Conservation (phyloP, 2,797 vertebrate species). For the Oryzias dopingdopingensis region DNA sequence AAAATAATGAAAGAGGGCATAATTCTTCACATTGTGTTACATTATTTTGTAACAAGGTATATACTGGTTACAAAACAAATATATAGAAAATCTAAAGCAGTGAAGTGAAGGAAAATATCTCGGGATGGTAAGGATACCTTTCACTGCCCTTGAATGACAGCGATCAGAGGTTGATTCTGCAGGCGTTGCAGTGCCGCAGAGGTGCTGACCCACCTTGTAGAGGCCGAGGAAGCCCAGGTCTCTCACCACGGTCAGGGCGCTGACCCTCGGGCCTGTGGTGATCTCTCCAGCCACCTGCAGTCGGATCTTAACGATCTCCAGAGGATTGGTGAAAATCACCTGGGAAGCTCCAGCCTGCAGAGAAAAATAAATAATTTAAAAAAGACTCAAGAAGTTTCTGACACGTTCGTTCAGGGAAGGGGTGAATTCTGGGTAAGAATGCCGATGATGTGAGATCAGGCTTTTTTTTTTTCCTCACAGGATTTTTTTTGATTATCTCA, state of each 20-base stretch:
- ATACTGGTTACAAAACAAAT: no score
- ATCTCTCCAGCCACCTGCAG: conserved; percentile 99
- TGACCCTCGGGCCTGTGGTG: conserved; percentile 94
- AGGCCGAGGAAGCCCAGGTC: conserved; percentile 96
- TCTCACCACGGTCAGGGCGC: conserved; percentile 90
- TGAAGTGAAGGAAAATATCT: conserved; percentile 16
- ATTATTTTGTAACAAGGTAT: no score
- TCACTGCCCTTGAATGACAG: conserved; percentile 47
- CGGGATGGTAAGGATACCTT: conserved; percentile 21
- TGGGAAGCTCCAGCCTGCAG: conserved; percentile 94
- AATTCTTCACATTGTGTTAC: no score
- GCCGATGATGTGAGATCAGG: conserved; percentile 66
- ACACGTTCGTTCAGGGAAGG: conserved; percentile 1
- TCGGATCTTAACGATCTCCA: conserved; percentile 99
- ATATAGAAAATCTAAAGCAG: not conserved
- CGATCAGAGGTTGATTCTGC: conserved; percentile 32
- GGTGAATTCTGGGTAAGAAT: conserved; percentile 43
- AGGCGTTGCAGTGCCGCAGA: conserved; percentile 43
- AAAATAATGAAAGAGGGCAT: no score
- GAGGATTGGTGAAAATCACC: conserved; percentile 98
- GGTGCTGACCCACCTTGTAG: conserved; percentile 88
- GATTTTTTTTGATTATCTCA: conserved; percentile 66
- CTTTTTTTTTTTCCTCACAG: conserved; percentile 35
- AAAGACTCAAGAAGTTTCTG: conserved; percentile 10
- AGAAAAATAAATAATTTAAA: conserved; percentile 20